These are phyloP conservation scores for Ditylenchus dipsaci DNA, from an alignment of 1,140 invertebrate species.

Conservation along the genomic window DNA sequence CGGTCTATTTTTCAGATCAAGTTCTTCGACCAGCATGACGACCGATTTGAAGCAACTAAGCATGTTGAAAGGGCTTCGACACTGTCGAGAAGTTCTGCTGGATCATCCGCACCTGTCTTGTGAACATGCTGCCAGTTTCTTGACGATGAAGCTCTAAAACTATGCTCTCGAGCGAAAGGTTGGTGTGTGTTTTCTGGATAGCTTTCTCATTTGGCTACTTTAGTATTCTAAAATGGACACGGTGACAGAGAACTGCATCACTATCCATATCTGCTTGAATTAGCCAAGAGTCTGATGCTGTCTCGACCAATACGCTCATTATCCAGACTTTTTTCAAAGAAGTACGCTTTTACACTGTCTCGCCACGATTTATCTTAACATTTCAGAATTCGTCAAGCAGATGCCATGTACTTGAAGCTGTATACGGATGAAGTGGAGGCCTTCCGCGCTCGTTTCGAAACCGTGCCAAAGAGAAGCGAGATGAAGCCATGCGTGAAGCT, in stretches of 20 bases:
- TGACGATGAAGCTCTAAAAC: constrained; percentile 96
- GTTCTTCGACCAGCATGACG: constrained; percentile 85
- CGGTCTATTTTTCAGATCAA: constrained; percentile 67
- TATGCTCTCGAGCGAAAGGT: constrained; percentile 86
- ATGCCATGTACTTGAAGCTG: constrained; percentile 77
- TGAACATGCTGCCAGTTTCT: constrained; percentile 88
- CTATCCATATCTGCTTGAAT: constrained; percentile 97
- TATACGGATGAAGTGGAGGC: constrained; percentile 83
- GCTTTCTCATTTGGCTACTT: constrained; percentile 9
- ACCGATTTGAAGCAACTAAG: constrained; percentile 84
- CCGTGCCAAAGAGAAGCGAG: constrained; percentile 80
- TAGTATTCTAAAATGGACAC: constrained; percentile 86
- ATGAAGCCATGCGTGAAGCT: constrained; percentile 60
- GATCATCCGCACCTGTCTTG: constrained; percentile 73
- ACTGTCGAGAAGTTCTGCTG: constrained; percentile 76
- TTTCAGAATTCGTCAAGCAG: constrained; percentile 48
- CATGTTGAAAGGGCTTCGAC: constrained; percentile 81
- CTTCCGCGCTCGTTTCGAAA: constrained; percentile 71
- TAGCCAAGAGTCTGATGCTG: constrained; percentile 86
- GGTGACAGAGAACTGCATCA: constrained; percentile 94
- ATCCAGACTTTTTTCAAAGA: constrained; percentile 89
- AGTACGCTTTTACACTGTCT: constrained; percentile 60
- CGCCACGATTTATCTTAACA: neutral
- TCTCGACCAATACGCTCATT: constrained; percentile 75
- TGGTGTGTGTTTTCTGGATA: constrained; percentile 40